Conservation (phyloP, 2,888 invertebrate genomes). For the Octonoba sinensis region DNA sequence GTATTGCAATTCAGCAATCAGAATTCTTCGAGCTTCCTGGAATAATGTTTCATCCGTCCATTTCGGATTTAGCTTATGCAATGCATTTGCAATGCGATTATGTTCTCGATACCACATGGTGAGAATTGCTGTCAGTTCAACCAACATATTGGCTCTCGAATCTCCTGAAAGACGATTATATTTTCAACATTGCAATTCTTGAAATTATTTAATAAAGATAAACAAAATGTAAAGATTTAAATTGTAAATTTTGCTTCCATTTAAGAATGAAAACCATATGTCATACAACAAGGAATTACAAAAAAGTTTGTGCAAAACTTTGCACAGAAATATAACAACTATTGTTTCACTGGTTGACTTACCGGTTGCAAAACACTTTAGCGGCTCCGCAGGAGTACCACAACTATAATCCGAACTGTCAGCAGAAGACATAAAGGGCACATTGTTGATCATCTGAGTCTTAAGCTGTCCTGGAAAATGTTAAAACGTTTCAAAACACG, state of each 20-base stretch:
- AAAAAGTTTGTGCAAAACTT: too few relatives aligned
- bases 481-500: too few relatives aligned
- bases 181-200: neutral
- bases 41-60: constrained; percentile 85
- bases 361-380: constrained; percentile 51
- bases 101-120: constrained; percentile 88
- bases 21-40: constrained; percentile 83
- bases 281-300: neutral
- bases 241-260: too few relatives aligned
- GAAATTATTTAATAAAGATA: neutral
- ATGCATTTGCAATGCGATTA: constrained; percentile 79
- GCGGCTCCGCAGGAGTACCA: constrained; percentile 31
- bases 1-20: constrained; percentile 88
- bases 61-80: constrained; percentile 78
- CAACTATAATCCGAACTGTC: constrained; percentile 15
- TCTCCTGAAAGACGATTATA: constrained; percentile 75
- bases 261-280: neutral
- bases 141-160: constrained; percentile 86
- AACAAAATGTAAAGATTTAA: neutral
- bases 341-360: neutral
- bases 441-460: constrained; percentile 37
- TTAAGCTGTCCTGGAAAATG: constrained; percentile 33
- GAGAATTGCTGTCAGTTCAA: constrained; percentile 87
- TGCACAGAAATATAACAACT: too few relatives aligned
- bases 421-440: constrained; percentile 33